phyloP scores from a whole-genome alignment of 2,113 vertebrate genomes.

The Scalopus aquaticus region DNA sequence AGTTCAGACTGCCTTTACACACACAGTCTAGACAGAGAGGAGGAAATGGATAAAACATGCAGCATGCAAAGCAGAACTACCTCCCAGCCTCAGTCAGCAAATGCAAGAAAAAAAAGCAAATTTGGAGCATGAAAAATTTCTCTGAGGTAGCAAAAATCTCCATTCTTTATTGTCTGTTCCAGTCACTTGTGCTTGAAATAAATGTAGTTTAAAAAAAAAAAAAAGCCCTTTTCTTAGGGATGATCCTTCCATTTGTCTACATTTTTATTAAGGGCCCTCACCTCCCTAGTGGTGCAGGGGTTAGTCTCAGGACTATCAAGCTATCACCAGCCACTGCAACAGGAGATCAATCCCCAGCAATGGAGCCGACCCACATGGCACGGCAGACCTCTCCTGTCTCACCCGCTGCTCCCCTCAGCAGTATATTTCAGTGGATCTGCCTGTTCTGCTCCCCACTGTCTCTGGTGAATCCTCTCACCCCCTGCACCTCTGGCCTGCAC shows the following conservation, averaged over 20 bases:
- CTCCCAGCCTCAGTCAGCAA: too few species aligned
- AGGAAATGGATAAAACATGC: rapidly evolving
- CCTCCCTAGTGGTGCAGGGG: too few species aligned
- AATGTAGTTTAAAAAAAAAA: not conserved
- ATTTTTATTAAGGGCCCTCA: not conserved
- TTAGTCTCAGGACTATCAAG: too few species aligned
- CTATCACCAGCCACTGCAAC: too few species aligned
- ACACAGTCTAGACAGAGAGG: not conserved
- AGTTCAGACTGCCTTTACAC: not conserved
- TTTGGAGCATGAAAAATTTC: not conserved
- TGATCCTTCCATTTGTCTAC: not conserved
- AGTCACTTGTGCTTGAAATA: not conserved
- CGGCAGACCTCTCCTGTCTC: too few species aligned
- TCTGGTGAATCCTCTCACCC: too few species aligned
- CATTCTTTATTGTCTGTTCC: not conserved
- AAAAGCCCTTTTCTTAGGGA: not conserved
- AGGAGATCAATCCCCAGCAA: too few species aligned
- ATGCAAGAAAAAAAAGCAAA: not conserved
- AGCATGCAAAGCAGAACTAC: not conserved
- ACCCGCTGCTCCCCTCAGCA: too few species aligned
- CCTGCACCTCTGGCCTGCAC: too few species aligned
- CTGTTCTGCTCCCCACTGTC: too few species aligned
- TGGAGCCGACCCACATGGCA: too few species aligned
- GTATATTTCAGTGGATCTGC: too few species aligned
- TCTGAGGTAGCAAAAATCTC: not conserved